Evolutionary conservation across 2,797 vertebrate genomes (phyloP), one percentile per base, ranked within the genome.

Genomic region (Kryptolebias ocellatus): DNA sequence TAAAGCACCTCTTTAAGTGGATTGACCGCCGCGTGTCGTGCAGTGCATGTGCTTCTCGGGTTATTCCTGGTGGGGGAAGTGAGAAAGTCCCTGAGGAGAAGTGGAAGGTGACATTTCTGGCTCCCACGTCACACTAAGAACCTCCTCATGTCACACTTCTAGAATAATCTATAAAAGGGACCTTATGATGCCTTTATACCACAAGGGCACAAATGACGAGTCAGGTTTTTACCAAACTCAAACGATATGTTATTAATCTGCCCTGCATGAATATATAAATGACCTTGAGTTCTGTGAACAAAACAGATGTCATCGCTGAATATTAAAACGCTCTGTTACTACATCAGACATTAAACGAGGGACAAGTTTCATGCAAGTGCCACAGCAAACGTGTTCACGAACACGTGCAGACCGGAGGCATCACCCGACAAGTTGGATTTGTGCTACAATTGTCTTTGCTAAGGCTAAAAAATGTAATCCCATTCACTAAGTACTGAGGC

Each of bases 1-100:
- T 84, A 83, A 89, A 86, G 28, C 20, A 53, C 69, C 58, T 83
- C 72, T 68, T 80, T 92, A 89, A 91, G 83, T 85, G 75, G 81
- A 80, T 86, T 84, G 81, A 72, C 74, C 34, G 52, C 51, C 45
- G 34, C 55, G 67, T 60, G 75, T 67, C 68, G 79, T 66, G 67
- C 70, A 39, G 64, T 42, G 51, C 85, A 70, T 84, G 78, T 63
- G 78, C 74, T 83, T 87, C 73, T 78, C 60, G 2, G 53, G 74
- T 83, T 86, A 89, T 83, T 91, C 73, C 74, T 65, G 86, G 74
- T 64, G 76, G 46, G 50, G 69, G 72, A 75, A 79, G 67, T 64
- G 63, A 78, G 69, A 60, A 16, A 53, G 47, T 75, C 45, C 20
- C 16, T 73, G 72, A 50, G 14, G 14, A 39, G 31, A 39, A 31